These are phyloP conservation scores for Glossophaga mutica DNA, from an alignment of 2,797 vertebrate genomes.

Conservation along the genomic window DNA sequence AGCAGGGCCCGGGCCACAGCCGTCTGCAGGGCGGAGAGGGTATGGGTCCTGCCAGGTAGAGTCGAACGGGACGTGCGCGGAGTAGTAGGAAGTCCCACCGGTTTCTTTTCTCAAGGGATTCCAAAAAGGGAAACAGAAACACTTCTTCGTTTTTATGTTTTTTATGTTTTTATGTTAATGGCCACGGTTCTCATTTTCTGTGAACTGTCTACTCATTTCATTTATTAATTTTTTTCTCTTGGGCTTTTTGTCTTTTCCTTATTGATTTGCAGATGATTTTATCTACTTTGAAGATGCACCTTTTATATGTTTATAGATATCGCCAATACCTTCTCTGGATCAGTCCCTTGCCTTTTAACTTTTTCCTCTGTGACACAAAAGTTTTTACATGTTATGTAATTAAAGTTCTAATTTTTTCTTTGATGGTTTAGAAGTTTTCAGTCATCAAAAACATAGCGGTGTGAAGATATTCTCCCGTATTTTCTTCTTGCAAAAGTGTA, in stretches of 20 bases:
- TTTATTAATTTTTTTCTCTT: neutral
- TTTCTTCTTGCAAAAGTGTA: constrained; percentile 3
- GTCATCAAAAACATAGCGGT: neutral
- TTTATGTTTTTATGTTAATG: neutral
- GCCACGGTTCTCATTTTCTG: neutral
- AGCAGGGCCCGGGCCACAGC: neutral
- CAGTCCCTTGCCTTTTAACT: neutral
- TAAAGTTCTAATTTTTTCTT: neutral
- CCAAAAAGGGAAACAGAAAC: neutral
- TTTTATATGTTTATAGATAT: neutral
- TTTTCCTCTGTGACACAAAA: neutral
- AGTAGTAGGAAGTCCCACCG: neutral
- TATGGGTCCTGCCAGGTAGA: neutral
- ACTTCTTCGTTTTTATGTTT: neutral
- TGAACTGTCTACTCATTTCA: neutral
- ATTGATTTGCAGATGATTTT: neutral
- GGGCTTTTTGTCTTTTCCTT: neutral
- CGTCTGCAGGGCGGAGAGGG: neutral
- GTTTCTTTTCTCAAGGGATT: neutral
- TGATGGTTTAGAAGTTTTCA: neutral
- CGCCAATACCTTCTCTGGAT: neutral
- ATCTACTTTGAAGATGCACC: neutral
- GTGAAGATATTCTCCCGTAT: neutral
- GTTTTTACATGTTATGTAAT: neutral
- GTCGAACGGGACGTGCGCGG: neutral